A percentile compares a stretch with the other conserved stretches of the same genome.
These are phyloP conservation scores for Drosophila mettleri DNA, from an alignment of 2,888 invertebrate species.

Conservation along the genomic window DNA sequence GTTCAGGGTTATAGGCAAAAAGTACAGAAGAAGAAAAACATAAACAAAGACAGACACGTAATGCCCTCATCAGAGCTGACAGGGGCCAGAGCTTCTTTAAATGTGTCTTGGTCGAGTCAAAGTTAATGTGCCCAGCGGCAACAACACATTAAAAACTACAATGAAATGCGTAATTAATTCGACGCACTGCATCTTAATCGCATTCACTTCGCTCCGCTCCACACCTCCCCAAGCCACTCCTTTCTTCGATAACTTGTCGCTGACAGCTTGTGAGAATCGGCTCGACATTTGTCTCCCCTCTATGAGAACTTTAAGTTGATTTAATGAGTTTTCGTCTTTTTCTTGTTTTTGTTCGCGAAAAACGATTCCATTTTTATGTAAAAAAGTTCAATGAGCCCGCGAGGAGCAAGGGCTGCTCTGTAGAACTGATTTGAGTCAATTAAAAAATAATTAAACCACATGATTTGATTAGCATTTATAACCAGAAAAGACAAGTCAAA, in stretches of 20 bases:
- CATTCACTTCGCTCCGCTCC: constrained; percentile 17
- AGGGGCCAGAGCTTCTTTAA: constrained; percentile 31
- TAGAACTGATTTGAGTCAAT: constrained; percentile 46
- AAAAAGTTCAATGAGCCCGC: constrained; percentile 67
- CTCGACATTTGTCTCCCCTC: constrained; percentile 9
- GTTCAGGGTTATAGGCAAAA: constrained; percentile 66
- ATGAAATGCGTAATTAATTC: constrained; percentile 73
- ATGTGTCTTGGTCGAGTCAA: constrained; percentile 28
- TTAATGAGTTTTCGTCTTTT: constrained; percentile 57
- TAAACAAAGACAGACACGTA: constrained; percentile 21
- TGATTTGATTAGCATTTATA: constrained; percentile 59
- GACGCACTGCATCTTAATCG: constrained; percentile 67
- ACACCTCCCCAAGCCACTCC: background rate
- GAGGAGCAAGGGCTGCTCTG: background rate
- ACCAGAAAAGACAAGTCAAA: constrained; percentile 13
- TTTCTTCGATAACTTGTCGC: constrained; percentile 23
- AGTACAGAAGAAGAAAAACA: constrained; percentile 15
- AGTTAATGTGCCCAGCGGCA: constrained; percentile 40
- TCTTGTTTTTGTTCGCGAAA: constrained; percentile 30
- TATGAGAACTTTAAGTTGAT: constrained; percentile 59
- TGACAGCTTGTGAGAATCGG: constrained; percentile 55
- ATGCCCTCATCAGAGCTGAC: constrained; percentile 16
- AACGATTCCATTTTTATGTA: constrained; percentile 63
- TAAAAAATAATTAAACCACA: constrained; percentile 65
- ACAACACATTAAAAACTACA: constrained; percentile 34